These are phyloP conservation scores for Chrysotoxum bicinctum DNA, from an alignment of 2,888 invertebrate species.

Conservation along the genomic window DNA sequence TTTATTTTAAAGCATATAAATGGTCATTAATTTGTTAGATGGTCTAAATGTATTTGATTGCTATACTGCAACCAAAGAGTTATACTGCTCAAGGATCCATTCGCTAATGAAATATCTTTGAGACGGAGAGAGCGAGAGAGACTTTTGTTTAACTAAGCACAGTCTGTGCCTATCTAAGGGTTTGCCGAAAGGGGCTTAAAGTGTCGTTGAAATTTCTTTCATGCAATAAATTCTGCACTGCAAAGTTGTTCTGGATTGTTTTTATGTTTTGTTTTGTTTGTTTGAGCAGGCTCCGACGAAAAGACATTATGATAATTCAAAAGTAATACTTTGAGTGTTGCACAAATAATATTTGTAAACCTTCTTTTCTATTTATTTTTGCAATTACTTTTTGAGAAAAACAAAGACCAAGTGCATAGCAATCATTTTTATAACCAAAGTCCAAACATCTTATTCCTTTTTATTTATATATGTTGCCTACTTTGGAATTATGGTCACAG, in stretches of 20 bases:
- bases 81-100: constrained; percentile 27
- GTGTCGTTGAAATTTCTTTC: background rate
- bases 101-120: constrained; percentile 25
- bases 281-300: background rate
- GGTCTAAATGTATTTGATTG: constrained; percentile 61
- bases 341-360: background rate
- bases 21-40: constrained; percentile 61
- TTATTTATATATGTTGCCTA: too few relatives aligned
- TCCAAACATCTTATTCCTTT: too few relatives aligned
- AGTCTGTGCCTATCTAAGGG: background rate
- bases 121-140: background rate
- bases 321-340: background rate
- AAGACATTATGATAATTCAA: background rate
- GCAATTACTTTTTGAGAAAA: background rate
- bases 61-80: constrained; percentile 31
- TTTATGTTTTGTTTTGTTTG: background rate
- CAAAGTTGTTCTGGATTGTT: background rate
- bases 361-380: background rate
- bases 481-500: too few relatives aligned
- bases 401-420: background rate
- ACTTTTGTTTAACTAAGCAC: constrained; percentile 18
- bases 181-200: background rate
- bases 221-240: constrained; percentile 3
- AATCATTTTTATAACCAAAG: background rate
- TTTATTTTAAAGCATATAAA: constrained; percentile 57